phyloP scores from a whole-genome alignment of 2,888 invertebrate species.

The Suillia variegata region DNA sequence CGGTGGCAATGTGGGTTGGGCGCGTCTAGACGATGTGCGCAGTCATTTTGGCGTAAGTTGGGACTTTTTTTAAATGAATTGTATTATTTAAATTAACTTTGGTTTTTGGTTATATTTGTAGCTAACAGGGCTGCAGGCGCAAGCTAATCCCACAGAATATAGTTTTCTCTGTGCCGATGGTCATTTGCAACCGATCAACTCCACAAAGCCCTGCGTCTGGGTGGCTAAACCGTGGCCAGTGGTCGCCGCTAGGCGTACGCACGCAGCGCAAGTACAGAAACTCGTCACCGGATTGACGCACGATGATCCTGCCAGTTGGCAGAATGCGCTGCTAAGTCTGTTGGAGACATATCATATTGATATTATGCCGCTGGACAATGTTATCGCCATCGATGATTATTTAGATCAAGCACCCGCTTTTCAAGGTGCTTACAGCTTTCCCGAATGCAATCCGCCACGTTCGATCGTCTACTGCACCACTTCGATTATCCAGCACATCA shows the following conservation, averaged over 20 bases:
- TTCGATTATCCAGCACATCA: constrained; percentile 71
- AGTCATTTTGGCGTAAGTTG: constrained; percentile 69
- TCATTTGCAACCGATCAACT: constrained; percentile 66
- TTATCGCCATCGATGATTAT: constrained; percentile 71
- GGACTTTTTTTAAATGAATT: constrained; percentile 1
- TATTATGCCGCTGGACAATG: constrained; percentile 65
- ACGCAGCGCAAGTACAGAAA: constrained; percentile 64
- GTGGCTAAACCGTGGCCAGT: constrained; percentile 79
- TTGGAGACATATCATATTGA: constrained; percentile 67
- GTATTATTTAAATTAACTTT: background rate
- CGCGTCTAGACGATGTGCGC: constrained; percentile 71
- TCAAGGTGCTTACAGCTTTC: constrained; percentile 71
- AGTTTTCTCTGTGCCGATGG: constrained; percentile 81
- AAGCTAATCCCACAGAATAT: constrained; percentile 64
- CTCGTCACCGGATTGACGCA: constrained; percentile 62
- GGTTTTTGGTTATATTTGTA: constrained; percentile 29
- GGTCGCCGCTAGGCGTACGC: constrained; percentile 66
- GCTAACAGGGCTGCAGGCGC: constrained; percentile 56
- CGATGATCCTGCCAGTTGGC: constrained; percentile 62
- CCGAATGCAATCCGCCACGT: constrained; percentile 72
- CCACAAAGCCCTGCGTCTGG: constrained; percentile 75
- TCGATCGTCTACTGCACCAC: constrained; percentile 71
- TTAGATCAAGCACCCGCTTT: constrained; percentile 68
- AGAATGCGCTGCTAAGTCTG: constrained; percentile 67
- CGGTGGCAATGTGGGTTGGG: constrained; percentile 83